A percentile compares a stretch with the other conserved stretches of the same genome.
These are phyloP conservation scores for Trachythela sp. DNA, from an alignment of 64 coral and sea anemone genomes.

Conservation along the genomic window DNA sequence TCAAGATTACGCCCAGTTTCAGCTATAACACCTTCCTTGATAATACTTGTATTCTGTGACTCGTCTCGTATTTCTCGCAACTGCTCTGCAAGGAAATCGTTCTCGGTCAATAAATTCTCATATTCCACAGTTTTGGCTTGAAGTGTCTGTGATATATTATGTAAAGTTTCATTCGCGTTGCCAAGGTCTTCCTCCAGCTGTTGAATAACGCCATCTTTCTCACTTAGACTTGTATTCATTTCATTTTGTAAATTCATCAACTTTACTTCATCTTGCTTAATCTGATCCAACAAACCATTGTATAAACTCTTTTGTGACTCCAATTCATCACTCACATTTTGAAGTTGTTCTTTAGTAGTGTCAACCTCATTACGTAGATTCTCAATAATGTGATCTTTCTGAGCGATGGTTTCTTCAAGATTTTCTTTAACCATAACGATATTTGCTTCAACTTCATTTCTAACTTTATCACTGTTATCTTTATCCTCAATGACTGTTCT, in stretches of 20 bases:
- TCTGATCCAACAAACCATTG: background rate
- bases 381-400: background rate
- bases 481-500: background rate
- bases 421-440: background rate
- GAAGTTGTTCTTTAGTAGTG: background rate
- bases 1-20: background rate
- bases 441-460: background rate
- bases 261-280: background rate
- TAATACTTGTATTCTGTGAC: background rate
- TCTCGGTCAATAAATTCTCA: background rate
- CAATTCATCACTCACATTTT: background rate
- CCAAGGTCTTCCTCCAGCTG: background rate
- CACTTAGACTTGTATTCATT: background rate
- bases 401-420: background rate
- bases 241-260: background rate
- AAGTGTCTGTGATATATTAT: background rate
- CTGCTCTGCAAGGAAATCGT: background rate
- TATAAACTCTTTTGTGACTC: background rate
- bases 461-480: background rate
- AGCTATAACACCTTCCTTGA: background rate
- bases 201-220: background rate
- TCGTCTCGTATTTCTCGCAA: background rate
- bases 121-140: background rate
- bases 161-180: background rate
- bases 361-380: background rate